Evolutionary conservation across 2,113 vertebrate species (phyloP).

Genomic region (Brachionichthys hirsutus): DNA sequence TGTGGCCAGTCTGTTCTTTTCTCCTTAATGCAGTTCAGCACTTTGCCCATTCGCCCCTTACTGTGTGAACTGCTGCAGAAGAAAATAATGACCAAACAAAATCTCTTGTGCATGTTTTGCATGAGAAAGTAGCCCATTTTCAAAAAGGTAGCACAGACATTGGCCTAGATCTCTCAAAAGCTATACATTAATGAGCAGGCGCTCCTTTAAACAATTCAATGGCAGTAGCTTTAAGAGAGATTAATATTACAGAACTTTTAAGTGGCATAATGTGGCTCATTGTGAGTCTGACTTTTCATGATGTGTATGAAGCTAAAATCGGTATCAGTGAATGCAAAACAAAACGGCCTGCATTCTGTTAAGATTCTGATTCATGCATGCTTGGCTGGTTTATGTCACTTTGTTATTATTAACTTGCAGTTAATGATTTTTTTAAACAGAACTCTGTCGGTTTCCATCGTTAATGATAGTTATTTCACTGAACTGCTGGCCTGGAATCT

Average conservation of each 20-base stretch:
- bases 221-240: conserved; percentile 46
- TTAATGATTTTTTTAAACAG: conserved; percentile 39
- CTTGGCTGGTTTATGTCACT: conserved; percentile 5
- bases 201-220: conserved; percentile 19
- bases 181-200: conserved; percentile 45
- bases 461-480: background rate
- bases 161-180: conserved; percentile 28
- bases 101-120: conserved; percentile 55
- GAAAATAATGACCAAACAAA: conserved; percentile 65
- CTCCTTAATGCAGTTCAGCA: conserved; percentile 55
- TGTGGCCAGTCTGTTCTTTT: conserved; percentile 51
- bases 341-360: background rate
- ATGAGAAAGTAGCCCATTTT: conserved; percentile 59
- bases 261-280: conserved; percentile 6
- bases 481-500: conserved; percentile 17
- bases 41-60: conserved; percentile 51
- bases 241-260: conserved; percentile 49
- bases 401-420: conserved; percentile 10
- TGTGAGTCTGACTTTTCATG: background rate
- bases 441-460: conserved; percentile 8
- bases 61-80: conserved; percentile 54
- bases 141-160: conserved; percentile 36
- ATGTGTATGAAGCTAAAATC: conserved; percentile 1
- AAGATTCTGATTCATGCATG: background rate
- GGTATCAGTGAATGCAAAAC: background rate